phyloP scores from a whole-genome alignment of 2,797 vertebrate genomes.

The Graptemys geographica region DNA sequence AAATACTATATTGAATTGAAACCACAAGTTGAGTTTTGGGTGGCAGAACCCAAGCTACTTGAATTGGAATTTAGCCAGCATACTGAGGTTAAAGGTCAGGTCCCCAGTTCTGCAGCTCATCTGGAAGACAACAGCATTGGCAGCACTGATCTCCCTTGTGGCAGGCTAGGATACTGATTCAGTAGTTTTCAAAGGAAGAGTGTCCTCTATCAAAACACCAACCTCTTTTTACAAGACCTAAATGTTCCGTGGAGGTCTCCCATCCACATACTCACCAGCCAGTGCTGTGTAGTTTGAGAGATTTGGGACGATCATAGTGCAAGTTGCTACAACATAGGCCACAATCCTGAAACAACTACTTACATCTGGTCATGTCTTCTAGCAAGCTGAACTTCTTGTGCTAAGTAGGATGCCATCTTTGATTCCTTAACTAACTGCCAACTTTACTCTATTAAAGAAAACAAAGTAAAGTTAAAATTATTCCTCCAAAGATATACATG shows the following conservation, averaged over 20 bases:
- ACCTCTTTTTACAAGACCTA: not conserved
- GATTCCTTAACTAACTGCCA: conserved; percentile 7
- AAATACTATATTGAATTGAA: not conserved
- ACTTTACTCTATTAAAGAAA: conserved; percentile 57
- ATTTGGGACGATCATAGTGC: not conserved
- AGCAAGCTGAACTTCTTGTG: conserved; percentile 81
- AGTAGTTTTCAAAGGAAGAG: conserved; percentile 61
- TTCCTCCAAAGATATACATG: not conserved
- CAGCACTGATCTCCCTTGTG: not conserved
- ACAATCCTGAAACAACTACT: conserved; percentile 61
- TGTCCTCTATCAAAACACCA: conserved; percentile 66
- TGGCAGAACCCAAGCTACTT: conserved; percentile 27
- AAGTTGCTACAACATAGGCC: not conserved
- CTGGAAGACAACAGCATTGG: conserved; percentile 35
- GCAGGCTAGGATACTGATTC: not conserved
- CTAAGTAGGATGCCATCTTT: conserved; percentile 76
- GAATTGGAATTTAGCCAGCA: not conserved
- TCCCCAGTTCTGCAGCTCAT: conserved; percentile 22
- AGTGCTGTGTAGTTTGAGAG: rapidly evolving
- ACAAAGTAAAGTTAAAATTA: conserved; percentile 52
- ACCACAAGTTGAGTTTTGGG: not conserved
- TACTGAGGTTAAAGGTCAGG: conserved; percentile 24
- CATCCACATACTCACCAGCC: not conserved
- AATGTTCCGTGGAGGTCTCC: rapidly evolving
- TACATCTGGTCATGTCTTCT: conserved; percentile 89